phyloP scores from a whole-genome alignment of 2,113 vertebrate species.

The Rynchops niger region DNA sequence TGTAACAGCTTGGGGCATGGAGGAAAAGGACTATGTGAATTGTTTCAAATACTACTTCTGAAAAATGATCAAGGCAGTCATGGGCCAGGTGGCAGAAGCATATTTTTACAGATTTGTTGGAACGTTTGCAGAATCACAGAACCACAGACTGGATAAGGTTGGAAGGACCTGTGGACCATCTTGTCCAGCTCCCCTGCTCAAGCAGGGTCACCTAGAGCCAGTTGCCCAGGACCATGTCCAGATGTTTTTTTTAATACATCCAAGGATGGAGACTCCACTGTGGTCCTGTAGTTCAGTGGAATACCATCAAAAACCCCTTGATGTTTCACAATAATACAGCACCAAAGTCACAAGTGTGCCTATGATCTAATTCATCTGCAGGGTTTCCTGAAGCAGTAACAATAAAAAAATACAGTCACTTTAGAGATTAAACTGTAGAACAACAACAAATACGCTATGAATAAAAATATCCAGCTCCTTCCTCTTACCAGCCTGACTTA shows the following conservation, averaged over 20 bases:
- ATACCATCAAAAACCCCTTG: neutral
- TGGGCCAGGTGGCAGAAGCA: neutral
- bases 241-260: neutral
- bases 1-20: neutral
- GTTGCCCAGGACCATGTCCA: neutral
- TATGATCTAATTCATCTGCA: neutral
- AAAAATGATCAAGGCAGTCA: neutral
- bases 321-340: neutral
- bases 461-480: neutral
- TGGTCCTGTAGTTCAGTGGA: neutral
- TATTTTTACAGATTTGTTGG: neutral
- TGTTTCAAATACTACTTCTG: neutral
- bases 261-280: neutral
- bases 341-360: neutral
- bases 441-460: neutral
- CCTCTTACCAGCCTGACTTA: neutral
- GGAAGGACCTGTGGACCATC: neutral
- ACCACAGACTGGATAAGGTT: neutral
- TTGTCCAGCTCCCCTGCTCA: neutral
- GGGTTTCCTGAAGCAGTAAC: neutral
- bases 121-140: neutral
- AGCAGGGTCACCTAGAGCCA: neutral
- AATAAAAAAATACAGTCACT: neutral
- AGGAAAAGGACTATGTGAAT: neutral
- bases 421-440: neutral